phyloP scores from a whole-genome alignment of 2,888 invertebrate genomes.

The Lissocephala sabroskyi region DNA sequence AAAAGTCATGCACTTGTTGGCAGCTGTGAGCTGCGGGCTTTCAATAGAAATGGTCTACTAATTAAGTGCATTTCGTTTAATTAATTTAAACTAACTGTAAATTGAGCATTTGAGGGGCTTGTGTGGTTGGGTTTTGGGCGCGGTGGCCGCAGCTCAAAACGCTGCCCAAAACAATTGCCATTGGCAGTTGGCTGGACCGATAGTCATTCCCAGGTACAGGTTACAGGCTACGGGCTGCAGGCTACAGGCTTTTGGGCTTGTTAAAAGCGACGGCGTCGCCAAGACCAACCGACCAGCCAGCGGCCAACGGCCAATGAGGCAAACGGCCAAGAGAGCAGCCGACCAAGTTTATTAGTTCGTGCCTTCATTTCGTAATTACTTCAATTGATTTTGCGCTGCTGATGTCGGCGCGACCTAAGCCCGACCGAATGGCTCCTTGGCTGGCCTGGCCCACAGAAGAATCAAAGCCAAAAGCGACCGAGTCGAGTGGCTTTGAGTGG shows the following conservation, averaged over 20 bases:
- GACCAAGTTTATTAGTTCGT: constrained; percentile 71
- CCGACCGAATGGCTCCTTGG: not conserved
- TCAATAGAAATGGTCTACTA: constrained; percentile 55
- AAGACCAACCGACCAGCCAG: constrained; percentile 24
- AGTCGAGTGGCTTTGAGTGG: not conserved
- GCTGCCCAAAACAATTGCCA: not conserved
- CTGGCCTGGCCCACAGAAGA: constrained; percentile 6
- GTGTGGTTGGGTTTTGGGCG: constrained; percentile 46
- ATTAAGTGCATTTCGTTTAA: constrained; percentile 69
- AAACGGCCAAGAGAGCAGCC: not conserved
- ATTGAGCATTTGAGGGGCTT: constrained; percentile 40
- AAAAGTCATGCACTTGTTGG: too few species aligned
- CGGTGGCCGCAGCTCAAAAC: constrained; percentile 35
- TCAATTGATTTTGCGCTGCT: constrained; percentile 70
- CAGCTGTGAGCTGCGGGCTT: too few species aligned
- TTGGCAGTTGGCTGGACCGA: too few species aligned
- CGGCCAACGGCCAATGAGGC: not conserved
- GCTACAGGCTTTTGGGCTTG: constrained; percentile 52
- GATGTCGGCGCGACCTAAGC: constrained; percentile 37
- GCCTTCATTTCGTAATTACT: constrained; percentile 72
- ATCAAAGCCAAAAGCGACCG: constrained; percentile 16
- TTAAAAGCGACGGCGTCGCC: constrained; percentile 41
- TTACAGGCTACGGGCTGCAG: not conserved
- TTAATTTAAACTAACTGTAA: constrained; percentile 71
- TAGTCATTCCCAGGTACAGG: not conserved